Evolutionary conservation across 2,113 vertebrate genomes (phyloP), one percentile per base, ranked within the genome.

Genomic region (Delphinapterus leucas): DNA sequence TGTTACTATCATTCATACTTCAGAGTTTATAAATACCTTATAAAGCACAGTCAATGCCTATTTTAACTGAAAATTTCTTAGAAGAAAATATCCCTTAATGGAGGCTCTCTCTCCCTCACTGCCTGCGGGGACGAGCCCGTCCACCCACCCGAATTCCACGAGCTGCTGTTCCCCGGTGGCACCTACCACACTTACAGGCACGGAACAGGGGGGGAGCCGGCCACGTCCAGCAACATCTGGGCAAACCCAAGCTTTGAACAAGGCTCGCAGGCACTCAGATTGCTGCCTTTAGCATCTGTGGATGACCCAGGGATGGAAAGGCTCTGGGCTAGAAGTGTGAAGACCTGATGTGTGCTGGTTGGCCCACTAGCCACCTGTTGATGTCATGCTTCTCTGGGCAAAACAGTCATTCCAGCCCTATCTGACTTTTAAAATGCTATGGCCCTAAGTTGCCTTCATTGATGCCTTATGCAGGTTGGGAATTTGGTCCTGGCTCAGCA

Each of bases 371-470:
- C 18, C 23, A 3, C 33, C 41, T 21, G 15, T 4, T 26, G n/a
- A 70, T 41, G 8, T 21, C 31, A 21, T 14, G 28, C 6, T 63
- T 36, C 21, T 53, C 63, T 33, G 15, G 41, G 38, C 28, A n/a
- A 33, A 21, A 31, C 0, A 0, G 9, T 10, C 38, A 12, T 18
- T 2, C 0, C 15, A 23, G 44, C 18, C 58, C 25, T 31, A 65
- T 23, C 71, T 18, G 3, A 0, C 10, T 2, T 2, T 7, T 41
- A 47, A 31, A 33, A n/a, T 31, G 13, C n/a, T 3, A 0, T 2
- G 18, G 25, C 21, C 63, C 20, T 38, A 28, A 6, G 28, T 13
- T 23, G 26, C 18, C 3, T 12, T 44, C 20, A 2, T 2, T 0
- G 38, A 38, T 0, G 60, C 25, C 61, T 3, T 0, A 1, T 3